Evolutionary conservation across 2,888 invertebrate genomes (phyloP), one percentile per base, ranked within the genome.

Genomic region (Leptinotarsa rubiginosa): DNA sequence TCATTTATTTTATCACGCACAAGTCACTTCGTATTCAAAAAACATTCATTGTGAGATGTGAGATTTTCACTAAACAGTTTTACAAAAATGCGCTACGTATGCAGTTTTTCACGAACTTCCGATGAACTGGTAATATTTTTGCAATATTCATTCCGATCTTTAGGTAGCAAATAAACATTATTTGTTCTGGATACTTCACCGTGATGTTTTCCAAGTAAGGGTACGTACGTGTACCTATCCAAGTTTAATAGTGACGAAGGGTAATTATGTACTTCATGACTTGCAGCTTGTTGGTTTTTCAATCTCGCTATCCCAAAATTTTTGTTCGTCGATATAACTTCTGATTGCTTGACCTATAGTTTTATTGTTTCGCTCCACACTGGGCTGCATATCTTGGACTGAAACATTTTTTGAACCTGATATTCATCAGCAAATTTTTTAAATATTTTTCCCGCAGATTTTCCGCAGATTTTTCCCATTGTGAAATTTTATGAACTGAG

Each of bases 351-450:
- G 80, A 4, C 82, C 77, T 3, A 85, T 73, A 0, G 83, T 82
- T 52, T 81, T 74, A 74, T 85, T 85, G 0, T 80, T 79, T 0
- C 85, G 70, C 72, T 86, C 85, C 0, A 1, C 78, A 74, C 72
- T 85, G 85, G 0, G 85, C 84, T 16, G 81, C 78, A 69, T 86
- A 85, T 7, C 72, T 22, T 1, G 82, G 77, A 22, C 77, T 84
- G 65, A 72, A 79, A 78, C 1, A 76, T 74, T 59, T 75, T 68
- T 52, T 52, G 16, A 22, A 54, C 54, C 25, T 68, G 16, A 50
- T 68, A 68, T 31, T 52, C n/a, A 22, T 54, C 7, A 31, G 54
- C 52, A 0, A 68, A 18, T 5, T 50, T 31, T 54, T 54, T 16
- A 16, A 25, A 52, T 16, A 12, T 15, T n/a, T 52, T 4, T 18